Base-by-base conservation (phyloP, 2,888 invertebrate genomes). In the Patella ulyssiponensis region DNA sequence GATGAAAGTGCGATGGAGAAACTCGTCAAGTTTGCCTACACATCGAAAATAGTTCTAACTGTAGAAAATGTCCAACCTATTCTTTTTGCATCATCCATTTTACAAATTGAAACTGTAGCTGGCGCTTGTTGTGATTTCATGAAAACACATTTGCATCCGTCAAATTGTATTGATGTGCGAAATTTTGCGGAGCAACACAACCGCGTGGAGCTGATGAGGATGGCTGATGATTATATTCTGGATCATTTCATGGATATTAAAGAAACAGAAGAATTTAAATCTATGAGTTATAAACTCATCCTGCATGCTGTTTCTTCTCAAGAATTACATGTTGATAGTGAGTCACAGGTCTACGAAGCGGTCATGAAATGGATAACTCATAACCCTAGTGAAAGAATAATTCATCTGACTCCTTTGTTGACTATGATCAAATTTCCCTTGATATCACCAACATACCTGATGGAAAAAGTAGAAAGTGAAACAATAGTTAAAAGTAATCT, bases 171-270 rank as follows among this genome's bases (percentile, higher is more conserved):
- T 71, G 90, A 90, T 58, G 89, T 92, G 11, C 89, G 91, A 70
- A 89, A 90, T 54, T 92, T 93, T 83, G 92, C 93, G 14, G 92
- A 92, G 81, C 90, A 90, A 77, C 92, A 93, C 83, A 91, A 91
- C 64, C 87, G 90, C 15, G 81, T 82, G 69, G 88, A 89, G 74
- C 82, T 92, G 71, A 88, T 91, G 72, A 82, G 86, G 79, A 87
- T 87, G 71, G 88, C 91, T 5, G 89, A 91, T 77, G 83, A 85
- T 23, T 92, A 87, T 80, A 88, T 91, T 17, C 81, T 86, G 64
- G 90, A 89, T 51, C 86, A 91, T 77, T 92, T 92, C 78, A 71
- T 83, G 14, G 87, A 88, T 14, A 89, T 92, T 44, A 81, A 86
- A 1, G 83, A 87, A 52, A 86, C 86, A 44, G 89, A 90, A 9